A percentile compares a stretch with the other conserved stretches of the same genome.
Conservation (phyloP, 1,140 invertebrate species). For the Lineus longissimus region DNA sequence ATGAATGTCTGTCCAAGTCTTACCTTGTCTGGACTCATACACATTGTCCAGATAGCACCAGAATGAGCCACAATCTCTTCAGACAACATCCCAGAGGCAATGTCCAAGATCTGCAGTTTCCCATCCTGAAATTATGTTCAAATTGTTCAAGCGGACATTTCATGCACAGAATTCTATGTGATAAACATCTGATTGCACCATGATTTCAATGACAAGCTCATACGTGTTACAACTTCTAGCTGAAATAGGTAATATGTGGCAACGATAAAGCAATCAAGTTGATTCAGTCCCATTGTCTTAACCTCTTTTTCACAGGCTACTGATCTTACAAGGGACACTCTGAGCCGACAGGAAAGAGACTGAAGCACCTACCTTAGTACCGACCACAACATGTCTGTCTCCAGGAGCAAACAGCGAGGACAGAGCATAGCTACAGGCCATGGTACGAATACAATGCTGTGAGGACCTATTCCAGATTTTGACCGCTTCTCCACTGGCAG, state of each 20-base stretch:
- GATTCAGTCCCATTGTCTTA: not conserved
- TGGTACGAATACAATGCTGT: conserved; percentile 77
- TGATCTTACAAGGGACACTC: too few relatives aligned
- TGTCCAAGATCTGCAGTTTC: conserved; percentile 79
- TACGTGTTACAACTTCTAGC: too few relatives aligned
- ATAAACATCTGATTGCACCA: too few relatives aligned
- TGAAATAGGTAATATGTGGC: too few relatives aligned
- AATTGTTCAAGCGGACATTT: too few relatives aligned
- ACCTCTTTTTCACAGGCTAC: too few relatives aligned
- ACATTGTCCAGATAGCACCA: conserved; percentile 73
- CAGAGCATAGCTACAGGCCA: conserved; percentile 65
- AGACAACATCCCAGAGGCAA: conserved; percentile 70
- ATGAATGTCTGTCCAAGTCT: too few relatives aligned
- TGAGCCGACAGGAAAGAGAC: not conserved
- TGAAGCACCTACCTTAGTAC: conserved; percentile 64
- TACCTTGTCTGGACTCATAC: conserved; percentile 58
- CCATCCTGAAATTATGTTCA: conserved; percentile 62
- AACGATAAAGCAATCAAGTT: too few relatives aligned
- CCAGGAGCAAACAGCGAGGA: conserved; percentile 82
- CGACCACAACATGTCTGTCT: conserved; percentile 84
- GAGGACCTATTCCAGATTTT: conserved; percentile 91
- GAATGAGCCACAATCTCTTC: conserved; percentile 68
- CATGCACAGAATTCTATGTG: too few relatives aligned
- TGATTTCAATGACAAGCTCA: too few relatives aligned
- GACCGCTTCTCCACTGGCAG: conserved; percentile 78